These are phyloP conservation scores for Hylyphantes graminicola DNA, from an alignment of 1,140 invertebrate genomes.

Conservation along the genomic window DNA sequence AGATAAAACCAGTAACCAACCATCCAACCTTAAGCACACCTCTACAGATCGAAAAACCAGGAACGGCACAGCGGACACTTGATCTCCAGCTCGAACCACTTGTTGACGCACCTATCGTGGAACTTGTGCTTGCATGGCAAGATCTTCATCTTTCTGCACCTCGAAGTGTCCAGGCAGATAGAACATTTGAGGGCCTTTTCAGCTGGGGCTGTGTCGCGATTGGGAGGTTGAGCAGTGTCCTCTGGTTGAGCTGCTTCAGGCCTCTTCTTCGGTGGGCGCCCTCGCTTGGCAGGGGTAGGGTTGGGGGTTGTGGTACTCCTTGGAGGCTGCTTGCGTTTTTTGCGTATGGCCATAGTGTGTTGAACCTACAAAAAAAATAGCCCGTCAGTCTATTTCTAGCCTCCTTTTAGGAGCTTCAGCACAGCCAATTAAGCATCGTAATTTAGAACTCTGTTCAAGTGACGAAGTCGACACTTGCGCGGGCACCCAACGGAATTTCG, in stretches of 20 bases:
- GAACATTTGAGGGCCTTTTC: not conserved
- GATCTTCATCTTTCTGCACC: not conserved
- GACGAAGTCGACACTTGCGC: too few relatives aligned
- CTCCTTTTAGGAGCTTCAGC: too few relatives aligned
- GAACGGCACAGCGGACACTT: constrained; percentile 1
- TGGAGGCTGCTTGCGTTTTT: not conserved
- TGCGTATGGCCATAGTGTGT: not conserved
- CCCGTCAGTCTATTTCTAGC: not conserved
- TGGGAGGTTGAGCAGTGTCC: not conserved
- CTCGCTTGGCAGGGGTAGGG: not conserved
- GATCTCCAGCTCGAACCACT: not conserved
- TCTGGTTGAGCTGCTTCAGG: not conserved
- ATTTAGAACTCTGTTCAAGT: too few relatives aligned
- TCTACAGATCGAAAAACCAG: too few relatives aligned
- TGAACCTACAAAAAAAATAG: not conserved
- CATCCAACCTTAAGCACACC: too few relatives aligned
- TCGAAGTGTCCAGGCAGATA: constrained; percentile 7
- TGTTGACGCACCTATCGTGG: not conserved
- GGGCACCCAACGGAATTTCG: too few relatives aligned
- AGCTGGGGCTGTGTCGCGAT: not conserved
- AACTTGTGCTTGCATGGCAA: not conserved
- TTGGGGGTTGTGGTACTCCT: not conserved
- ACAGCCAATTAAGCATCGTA: too few relatives aligned
- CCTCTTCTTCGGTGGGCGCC: not conserved
- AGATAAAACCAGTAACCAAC: too few relatives aligned